Base-by-base conservation (phyloP, 1,140 invertebrate genomes). In the Coptotermes formosanus region DNA sequence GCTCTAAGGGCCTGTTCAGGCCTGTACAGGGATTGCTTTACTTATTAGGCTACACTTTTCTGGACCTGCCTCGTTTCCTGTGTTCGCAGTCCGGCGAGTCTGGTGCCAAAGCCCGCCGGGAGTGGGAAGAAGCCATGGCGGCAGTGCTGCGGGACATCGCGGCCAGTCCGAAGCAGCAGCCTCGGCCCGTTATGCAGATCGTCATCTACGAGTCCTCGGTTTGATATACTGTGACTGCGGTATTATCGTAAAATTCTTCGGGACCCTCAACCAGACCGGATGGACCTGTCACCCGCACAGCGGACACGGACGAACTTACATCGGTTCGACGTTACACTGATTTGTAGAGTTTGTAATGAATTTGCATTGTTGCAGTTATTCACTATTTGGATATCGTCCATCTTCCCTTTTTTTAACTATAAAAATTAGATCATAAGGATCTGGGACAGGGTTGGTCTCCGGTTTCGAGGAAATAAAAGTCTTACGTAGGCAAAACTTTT, bases 141-240 rank as follows among this genome's bases (percentile, higher is more conserved):
- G 94, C 94, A n/a, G 94, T 95, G 44, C 93, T 95, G 23, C 92
- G 94, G 85, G 94, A 95, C 87, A 94, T 96, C 75, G 92, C 94
- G 3, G 91, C 92, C 38, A 93, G 93, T 32, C 91, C 92, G 55
- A 88, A 87, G 82, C 89, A 90, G 64, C 88, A 88, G 59, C 88
- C 89, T 8, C 88, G 88, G 83, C 86, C 87, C 21, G 93, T 97
- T 12, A 92, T 97, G n/a, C 95, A 96, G 91, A 96, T 97, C 86
- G 94, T 97, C 86, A 95, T 97, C 89, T 97, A 97, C 90, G 96
- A 97, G 90, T 95, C 95, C 69, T 95, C 95, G 4, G 95, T 96
- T 6, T 96, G 92, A 91, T 21, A n/a, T 48, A 4, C 19, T 19
- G 3, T 43, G 52, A 55, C 16, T 19, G 6, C 52, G 14, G 11